phyloP scores from a whole-genome alignment of 2,888 invertebrate species.

The Erannis defoliaria region DNA sequence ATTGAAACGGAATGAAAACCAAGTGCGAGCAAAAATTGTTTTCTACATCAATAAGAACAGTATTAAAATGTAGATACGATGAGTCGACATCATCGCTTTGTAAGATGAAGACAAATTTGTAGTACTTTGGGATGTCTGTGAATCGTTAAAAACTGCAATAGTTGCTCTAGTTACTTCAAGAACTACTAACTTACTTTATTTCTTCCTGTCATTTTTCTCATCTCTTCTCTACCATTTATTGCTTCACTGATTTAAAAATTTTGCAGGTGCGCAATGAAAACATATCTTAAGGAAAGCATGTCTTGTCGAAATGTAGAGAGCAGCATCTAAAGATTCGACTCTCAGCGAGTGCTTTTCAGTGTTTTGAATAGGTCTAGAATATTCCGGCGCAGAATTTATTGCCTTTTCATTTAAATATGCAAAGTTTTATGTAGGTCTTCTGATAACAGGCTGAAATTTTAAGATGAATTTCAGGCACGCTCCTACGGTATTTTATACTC shows the following conservation, averaged over 20 bases:
- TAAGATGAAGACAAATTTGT: no score
- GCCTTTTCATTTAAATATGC: constrained; percentile 45
- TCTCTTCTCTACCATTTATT: background rate
- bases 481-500: constrained; percentile 15
- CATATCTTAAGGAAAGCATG: constrained; percentile 22
- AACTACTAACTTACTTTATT: no score
- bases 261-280: constrained; percentile 11
- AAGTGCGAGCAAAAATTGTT: no score
- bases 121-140: no score
- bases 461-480: constrained; percentile 29
- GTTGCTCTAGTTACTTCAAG: background rate
- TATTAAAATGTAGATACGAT: no score
- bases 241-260: constrained; percentile 3
- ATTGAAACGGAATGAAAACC: no score
- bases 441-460: constrained; percentile 36
- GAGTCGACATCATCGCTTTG: no score
- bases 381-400: constrained; percentile 42
- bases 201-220: background rate
- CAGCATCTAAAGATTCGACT: constrained; percentile 40
- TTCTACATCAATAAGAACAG: no score
- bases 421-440: constrained; percentile 43
- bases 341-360: constrained; percentile 44
- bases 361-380: constrained; percentile 47
- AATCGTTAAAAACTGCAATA: no score
- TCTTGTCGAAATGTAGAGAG: constrained; percentile 34